These are phyloP conservation scores for Eubucco bourcierii DNA, from an alignment of 2,113 vertebrate species.

Conservation along the genomic window DNA sequence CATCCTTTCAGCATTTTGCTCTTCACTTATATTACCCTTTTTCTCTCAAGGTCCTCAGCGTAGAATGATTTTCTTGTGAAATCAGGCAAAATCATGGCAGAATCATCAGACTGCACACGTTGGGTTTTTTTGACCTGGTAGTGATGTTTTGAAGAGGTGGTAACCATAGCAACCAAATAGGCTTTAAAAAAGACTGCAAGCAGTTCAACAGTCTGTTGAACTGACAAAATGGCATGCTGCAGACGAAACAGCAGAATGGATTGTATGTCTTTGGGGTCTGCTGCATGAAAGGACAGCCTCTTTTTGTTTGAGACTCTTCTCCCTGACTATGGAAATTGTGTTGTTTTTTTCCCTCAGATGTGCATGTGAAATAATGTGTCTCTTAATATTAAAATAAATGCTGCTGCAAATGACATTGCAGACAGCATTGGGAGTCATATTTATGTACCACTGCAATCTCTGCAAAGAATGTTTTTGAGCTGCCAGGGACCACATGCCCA, in stretches of 20 bases:
- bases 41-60: too few relatives aligned
- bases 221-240: neutral
- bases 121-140: fast-evolving
- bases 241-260: neutral
- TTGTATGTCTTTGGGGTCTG: neutral
- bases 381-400: neutral
- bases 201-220: slow-evolving; percentile 27
- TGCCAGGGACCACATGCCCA: neutral
- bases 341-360: neutral
- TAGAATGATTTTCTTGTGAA: neutral
- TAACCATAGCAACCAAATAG: slow-evolving; percentile 50
- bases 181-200: slow-evolving; percentile 30
- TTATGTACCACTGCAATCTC: neutral
- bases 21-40: too few relatives aligned
- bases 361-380: neutral
- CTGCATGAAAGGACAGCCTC: neutral
- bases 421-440: neutral
- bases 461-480: neutral
- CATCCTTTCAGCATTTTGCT: too few relatives aligned
- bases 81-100: neutral
- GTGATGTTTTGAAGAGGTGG: slow-evolving; percentile 37
- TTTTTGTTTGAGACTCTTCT: neutral
- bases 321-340: neutral
- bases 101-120: neutral
- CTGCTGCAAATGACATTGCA: neutral